Evolutionary conservation across 2,888 invertebrate species (phyloP).

Genomic region (Conistra vaccinii): DNA sequence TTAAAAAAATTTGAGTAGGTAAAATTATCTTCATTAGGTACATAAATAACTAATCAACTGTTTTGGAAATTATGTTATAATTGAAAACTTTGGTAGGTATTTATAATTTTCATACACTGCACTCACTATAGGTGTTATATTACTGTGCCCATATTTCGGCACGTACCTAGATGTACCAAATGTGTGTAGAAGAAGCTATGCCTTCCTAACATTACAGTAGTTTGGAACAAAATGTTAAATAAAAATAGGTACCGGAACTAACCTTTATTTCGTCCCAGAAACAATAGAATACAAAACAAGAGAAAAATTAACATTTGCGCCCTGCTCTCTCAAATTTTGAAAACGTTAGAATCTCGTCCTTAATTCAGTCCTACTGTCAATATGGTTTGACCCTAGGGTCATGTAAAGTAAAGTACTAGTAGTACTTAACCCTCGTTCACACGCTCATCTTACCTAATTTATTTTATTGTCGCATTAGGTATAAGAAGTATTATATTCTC

Average conservation of each 20-base stretch:
- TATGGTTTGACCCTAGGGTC: constrained; percentile 23
- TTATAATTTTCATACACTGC: constrained; percentile 17
- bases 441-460: neutral
- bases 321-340: neutral
- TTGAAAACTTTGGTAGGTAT: neutral
- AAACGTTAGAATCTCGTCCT: neutral
- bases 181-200: neutral
- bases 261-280: neutral
- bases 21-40: constrained; percentile 5
- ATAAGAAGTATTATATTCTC: no score
- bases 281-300: neutral
- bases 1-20: constrained; percentile 13
- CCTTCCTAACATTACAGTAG: neutral
- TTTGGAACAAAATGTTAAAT: neutral
- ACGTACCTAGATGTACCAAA: constrained; percentile 15
- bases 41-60: neutral
- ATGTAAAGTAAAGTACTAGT: constrained; percentile 5
- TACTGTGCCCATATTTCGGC: neutral
- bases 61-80: neutral
- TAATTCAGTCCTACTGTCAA: neutral
- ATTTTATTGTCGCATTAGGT: neutral
- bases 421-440: constrained; percentile 28
- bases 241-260: neutral
- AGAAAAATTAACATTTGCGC: neutral
- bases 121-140: neutral